These are phyloP conservation scores for Mus spretus DNA, from an alignment of 2,797 vertebrate genomes.

Conservation along the genomic window DNA sequence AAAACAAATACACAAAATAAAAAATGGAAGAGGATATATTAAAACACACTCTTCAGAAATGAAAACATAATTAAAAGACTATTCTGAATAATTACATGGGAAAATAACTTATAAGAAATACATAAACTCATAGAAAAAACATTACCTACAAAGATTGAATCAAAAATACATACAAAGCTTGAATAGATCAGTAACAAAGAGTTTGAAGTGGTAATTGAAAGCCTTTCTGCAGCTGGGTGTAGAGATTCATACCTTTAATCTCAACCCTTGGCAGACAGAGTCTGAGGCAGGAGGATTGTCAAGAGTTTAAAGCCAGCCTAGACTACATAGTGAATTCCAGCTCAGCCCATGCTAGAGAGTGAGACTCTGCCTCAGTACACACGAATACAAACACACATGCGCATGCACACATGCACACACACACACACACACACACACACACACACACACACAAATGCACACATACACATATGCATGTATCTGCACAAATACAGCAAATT, in stretches of 20 bases:
- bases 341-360: not conserved
- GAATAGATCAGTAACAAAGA: not conserved
- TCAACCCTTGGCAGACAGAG: not conserved
- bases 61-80: not conserved
- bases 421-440: not conserved
- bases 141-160: not conserved
- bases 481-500: not conserved
- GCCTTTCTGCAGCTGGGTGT: not conserved
- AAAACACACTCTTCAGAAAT: not conserved
- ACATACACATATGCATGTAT: not conserved
- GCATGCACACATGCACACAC: not conserved
- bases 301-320: not conserved
- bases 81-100: not conserved
- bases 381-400: not conserved
- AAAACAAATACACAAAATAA: not conserved
- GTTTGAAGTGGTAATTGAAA: not conserved
- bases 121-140: not conserved
- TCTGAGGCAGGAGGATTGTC: not conserved
- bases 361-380: not conserved
- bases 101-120: not conserved
- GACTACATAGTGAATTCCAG: not conserved
- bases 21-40: not conserved
- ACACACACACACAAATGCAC: not conserved
- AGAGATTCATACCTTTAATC: not conserved
- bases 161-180: not conserved